Evolutionary conservation across 2,113 vertebrate genomes (phyloP).

Genomic region (Irena cyanogastra): DNA sequence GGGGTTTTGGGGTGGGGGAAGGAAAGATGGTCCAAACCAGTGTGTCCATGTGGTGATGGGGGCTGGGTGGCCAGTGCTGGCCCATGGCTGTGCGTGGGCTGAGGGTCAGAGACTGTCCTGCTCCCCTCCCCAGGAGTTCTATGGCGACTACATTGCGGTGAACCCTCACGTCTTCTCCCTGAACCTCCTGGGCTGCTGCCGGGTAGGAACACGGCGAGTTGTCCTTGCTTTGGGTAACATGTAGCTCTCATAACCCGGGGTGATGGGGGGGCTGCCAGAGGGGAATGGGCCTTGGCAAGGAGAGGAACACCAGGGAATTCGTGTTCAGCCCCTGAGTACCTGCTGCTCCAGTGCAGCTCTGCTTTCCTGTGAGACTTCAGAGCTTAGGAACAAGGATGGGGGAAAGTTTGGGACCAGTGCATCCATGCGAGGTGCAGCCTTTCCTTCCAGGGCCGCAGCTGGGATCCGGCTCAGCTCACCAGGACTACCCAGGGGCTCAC

Average conservation of each 20-base stretch:
- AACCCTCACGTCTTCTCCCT: constrained; percentile 97
- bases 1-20: not conserved
- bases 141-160: constrained; percentile 94
- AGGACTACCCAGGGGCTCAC: constrained; percentile 92
- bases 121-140: constrained; percentile 83
- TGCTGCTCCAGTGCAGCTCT: not conserved
- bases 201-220: constrained; percentile 53
- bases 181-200: constrained; percentile 87
- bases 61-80: not conserved
- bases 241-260: not conserved
- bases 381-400: not conserved
- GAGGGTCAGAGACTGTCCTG: not conserved
- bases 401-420: rapidly evolving
- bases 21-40: rapidly evolving
- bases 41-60: not conserved
- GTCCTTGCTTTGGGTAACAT: not conserved
- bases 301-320: rapidly evolving
- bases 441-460: constrained; percentile 81
- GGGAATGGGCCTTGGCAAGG: not conserved
- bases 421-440: not conserved
- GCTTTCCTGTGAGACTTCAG: not conserved
- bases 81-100: not conserved
- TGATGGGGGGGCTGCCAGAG: rapidly evolving
- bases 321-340: not conserved
- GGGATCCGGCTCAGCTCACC: constrained; percentile 82